A percentile compares a stretch with the other conserved stretches of the same genome.
Conservation (phyloP, 1,140 invertebrate genomes). For the Calephelis virginiensis region DNA sequence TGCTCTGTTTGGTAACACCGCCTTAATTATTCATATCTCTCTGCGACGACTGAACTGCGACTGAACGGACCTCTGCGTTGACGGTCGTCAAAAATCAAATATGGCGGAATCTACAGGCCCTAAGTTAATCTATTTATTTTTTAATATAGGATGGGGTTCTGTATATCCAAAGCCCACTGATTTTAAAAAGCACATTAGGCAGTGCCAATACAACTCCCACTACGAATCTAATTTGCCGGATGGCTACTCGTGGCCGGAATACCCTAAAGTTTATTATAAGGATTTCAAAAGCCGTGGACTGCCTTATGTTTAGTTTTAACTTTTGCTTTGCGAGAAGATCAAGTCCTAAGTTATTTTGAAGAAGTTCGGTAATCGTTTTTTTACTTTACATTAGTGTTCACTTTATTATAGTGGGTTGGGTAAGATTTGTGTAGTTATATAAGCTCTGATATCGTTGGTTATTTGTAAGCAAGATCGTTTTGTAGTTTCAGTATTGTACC, state of each 20-base stretch:
- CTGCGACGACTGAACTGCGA: too few species aligned
- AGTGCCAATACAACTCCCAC: conserved; percentile 86
- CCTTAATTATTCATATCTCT: too few species aligned
- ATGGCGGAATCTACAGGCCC: too few species aligned
- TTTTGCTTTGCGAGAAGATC: conserved; percentile 7
- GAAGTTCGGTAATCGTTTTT: not conserved
- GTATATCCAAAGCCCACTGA: conserved; percentile 89
- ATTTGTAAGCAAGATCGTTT: too few species aligned
- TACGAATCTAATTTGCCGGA: conserved; percentile 86
- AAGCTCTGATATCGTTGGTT: too few species aligned
- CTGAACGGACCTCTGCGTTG: too few species aligned
- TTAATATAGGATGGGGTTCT: conserved; percentile 38
- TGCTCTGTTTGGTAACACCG: too few species aligned
- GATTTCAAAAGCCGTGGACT: conserved; percentile 31
- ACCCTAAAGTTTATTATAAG: conserved; percentile 31
- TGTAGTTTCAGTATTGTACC: too few species aligned
- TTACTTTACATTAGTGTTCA: not conserved
- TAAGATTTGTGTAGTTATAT: too few species aligned
- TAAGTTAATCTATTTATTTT: not conserved
- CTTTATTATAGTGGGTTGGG: too few species aligned
- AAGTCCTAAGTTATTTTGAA: not conserved
- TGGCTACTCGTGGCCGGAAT: conserved; percentile 82
- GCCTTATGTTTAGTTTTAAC: conserved; percentile 28
- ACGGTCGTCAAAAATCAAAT: too few species aligned
- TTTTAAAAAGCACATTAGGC: conserved; percentile 83